phyloP scores from a whole-genome alignment of 2,888 invertebrate genomes.

The Phymatocera aterrima region DNA sequence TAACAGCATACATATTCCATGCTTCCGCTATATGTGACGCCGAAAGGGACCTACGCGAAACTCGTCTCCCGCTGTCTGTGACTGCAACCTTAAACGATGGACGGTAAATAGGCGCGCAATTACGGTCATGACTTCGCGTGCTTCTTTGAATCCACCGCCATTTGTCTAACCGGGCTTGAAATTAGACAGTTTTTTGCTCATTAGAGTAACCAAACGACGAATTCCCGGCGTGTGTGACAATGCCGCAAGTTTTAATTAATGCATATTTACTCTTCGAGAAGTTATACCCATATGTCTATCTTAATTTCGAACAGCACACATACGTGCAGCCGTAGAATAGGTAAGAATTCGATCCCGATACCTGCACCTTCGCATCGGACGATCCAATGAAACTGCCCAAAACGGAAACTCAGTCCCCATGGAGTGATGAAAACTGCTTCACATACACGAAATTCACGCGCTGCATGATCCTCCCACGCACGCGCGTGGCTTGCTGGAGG shows the following conservation, averaged over 20 bases:
- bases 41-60: not conserved
- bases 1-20: not conserved
- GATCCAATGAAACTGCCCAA: not conserved
- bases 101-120: conserved; percentile 26
- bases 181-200: conserved; percentile 35
- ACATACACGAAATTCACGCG: not conserved
- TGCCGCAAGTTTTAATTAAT: not conserved
- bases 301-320: not conserved
- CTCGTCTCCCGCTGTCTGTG: not conserved
- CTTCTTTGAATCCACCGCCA: conserved; percentile 32
- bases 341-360: not conserved
- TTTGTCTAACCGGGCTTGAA: conserved; percentile 35
- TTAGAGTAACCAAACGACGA: conserved; percentile 2
- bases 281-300: not conserved
- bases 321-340: not conserved
- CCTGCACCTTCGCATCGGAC: not conserved
- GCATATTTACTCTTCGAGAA: not conserved
- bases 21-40: not conserved
- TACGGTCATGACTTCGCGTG: conserved; percentile 33
- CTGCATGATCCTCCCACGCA: not conserved
- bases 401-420: not conserved
- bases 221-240: not conserved
- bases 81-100: conserved; percentile 25
- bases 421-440: not conserved
- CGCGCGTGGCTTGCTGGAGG: not conserved